Evolutionary conservation across 2,113 vertebrate species (phyloP).

Genomic region (Paramormyrops kingsleyae): DNA sequence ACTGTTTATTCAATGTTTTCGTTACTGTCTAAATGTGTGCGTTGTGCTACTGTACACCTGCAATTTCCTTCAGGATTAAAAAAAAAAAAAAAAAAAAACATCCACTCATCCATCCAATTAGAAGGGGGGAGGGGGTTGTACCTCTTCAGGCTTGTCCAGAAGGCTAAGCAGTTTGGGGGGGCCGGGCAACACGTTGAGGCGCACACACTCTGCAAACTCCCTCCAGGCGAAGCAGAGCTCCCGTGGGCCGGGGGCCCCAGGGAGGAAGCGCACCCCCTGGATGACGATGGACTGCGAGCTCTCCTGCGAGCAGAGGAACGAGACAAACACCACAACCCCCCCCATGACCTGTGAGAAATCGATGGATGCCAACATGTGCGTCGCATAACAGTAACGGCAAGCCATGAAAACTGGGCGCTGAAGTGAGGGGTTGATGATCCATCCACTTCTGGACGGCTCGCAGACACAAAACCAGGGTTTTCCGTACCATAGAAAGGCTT

Average conservation of each 20-base stretch:
- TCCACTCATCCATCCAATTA: neutral
- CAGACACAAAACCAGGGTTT: neutral
- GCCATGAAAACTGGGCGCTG: neutral
- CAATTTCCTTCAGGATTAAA: neutral
- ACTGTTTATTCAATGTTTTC: neutral
- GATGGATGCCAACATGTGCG: neutral
- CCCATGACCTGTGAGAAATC: neutral
- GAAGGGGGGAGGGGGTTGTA: conserved; percentile 8
- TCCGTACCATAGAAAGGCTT: neutral
- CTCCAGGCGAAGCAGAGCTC: conserved; percentile 75
- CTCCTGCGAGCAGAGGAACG: conserved; percentile 52
- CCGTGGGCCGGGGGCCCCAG: conserved; percentile 63
- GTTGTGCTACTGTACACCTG: neutral
- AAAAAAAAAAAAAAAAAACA: neutral
- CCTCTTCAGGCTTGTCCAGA: conserved; percentile 56
- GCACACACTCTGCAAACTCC: conserved; percentile 60
- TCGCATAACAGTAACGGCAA: neutral
- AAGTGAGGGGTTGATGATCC: neutral
- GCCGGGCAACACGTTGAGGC: conserved; percentile 68
- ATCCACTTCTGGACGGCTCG: neutral
- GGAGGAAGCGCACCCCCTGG: conserved; percentile 64
- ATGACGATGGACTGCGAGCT: conserved; percentile 58
- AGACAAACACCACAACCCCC: neutral
- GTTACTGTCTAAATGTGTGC: neutral
- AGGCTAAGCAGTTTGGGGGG: conserved; percentile 66